Conservation (phyloP, 2,797 vertebrate genomes). For the Columba guinea region DNA sequence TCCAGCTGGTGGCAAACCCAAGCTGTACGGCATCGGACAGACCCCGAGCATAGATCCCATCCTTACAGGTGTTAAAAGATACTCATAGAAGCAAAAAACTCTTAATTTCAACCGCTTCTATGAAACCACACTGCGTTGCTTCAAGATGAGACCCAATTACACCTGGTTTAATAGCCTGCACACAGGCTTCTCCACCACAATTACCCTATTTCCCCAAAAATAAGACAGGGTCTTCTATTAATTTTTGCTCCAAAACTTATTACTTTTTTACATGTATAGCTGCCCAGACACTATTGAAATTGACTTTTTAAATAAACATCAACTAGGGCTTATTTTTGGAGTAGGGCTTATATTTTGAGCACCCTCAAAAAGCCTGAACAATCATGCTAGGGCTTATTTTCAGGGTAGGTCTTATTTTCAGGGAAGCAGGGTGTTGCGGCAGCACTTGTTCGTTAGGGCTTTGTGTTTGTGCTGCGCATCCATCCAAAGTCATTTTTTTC, state of each 20-base stretch:
- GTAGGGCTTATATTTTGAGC: no score
- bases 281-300: no score
- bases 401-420: no score
- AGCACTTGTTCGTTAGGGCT: background rate
- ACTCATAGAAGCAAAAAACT: background rate
- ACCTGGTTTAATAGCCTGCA: background rate
- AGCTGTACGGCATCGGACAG: accelerated
- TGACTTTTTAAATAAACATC: no score
- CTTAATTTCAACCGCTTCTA: accelerated
- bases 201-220: background rate
- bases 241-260: no score
- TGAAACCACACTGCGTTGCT: background rate
- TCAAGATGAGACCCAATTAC: no score
- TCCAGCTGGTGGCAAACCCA: background rate
- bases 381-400: no score
- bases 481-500: background rate
- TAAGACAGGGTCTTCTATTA: no score
- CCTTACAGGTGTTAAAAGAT: background rate
- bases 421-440: background rate
- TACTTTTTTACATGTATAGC: no score
- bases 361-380: no score
- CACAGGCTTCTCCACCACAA: background rate
- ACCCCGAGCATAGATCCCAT: no score
- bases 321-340: no score
- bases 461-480: background rate